These are phyloP conservation scores for Galeruca laticollis DNA, from an alignment of 2,888 invertebrate species.

Conservation along the genomic window DNA sequence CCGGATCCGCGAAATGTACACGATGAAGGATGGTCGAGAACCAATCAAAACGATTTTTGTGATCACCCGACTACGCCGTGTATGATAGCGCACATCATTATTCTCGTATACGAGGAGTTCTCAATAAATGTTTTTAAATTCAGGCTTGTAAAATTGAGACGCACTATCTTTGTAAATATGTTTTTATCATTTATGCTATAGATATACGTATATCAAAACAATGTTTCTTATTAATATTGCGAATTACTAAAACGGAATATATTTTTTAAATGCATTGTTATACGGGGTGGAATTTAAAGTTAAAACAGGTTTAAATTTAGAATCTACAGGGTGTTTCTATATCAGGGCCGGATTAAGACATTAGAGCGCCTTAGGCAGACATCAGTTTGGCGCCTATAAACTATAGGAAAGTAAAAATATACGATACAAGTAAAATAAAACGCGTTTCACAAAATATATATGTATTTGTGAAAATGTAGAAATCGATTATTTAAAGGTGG, in stretches of 20 bases:
- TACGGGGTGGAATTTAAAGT: not conserved
- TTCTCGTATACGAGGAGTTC: slow-evolving; percentile 8
- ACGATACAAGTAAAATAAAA: no score
- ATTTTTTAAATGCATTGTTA: not conserved
- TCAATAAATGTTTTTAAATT: slow-evolving; percentile 4
- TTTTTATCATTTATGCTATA: not conserved
- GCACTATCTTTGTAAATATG: not conserved
- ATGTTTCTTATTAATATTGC: not conserved
- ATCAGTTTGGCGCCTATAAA: no score
- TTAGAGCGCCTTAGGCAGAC: no score
- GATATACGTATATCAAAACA: not conserved
- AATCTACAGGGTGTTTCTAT: no score
- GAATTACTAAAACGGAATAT: not conserved
- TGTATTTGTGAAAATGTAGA: no score
- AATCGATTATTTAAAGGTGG: no score
- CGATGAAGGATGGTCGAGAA: slow-evolving; percentile 31
- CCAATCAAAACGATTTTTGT: slow-evolving; percentile 46
- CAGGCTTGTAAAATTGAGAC: slow-evolving; percentile 2
- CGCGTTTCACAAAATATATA: no score
- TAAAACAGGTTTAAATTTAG: no score
- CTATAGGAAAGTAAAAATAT: no score
- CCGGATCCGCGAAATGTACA: slow-evolving; percentile 44
- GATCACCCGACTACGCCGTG: slow-evolving; percentile 40
- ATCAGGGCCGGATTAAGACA: no score
- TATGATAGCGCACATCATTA: slow-evolving; percentile 26